Evolutionary conservation across 2,797 vertebrate species (phyloP).

Genomic region (Anomalospiza imberbis): DNA sequence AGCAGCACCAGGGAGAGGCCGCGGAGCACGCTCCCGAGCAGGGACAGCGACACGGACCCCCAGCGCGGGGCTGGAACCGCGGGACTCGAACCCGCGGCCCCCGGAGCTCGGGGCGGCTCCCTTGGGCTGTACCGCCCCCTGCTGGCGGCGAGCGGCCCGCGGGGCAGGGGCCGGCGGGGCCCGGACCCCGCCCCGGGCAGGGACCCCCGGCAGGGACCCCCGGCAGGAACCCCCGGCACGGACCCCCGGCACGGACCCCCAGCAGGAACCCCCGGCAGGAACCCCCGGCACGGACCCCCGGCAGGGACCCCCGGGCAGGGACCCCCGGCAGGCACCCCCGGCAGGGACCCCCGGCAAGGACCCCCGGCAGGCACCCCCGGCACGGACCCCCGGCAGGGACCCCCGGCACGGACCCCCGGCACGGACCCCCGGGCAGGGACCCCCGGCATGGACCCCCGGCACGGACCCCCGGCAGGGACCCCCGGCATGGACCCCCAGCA

Average conservation of each 20-base stretch:
- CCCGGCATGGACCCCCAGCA: no score
- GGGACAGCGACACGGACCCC: fast-evolving
- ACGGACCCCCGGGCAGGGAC: no score
- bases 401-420: no score
- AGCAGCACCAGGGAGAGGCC: fast-evolving
- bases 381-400: no score
- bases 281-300: no score
- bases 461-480: no score
- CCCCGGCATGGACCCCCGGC: no score
- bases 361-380: no score
- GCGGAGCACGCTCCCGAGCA: fast-evolving
- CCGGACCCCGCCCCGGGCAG: not conserved
- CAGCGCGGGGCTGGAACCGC: not conserved
- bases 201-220: not conserved
- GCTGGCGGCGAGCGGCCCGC: not conserved
- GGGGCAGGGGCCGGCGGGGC: not conserved
- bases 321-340: not conserved
- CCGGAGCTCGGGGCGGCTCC: not conserved
- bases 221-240: no score
- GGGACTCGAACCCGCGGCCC: not conserved
- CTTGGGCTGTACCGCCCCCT: not conserved
- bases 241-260: no score
- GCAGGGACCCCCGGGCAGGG: not conserved
- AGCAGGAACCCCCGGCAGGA: no score
- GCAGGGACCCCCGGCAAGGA: no score